phyloP scores from a whole-genome alignment of 2,113 vertebrate species.

The Ciconia maguari region DNA sequence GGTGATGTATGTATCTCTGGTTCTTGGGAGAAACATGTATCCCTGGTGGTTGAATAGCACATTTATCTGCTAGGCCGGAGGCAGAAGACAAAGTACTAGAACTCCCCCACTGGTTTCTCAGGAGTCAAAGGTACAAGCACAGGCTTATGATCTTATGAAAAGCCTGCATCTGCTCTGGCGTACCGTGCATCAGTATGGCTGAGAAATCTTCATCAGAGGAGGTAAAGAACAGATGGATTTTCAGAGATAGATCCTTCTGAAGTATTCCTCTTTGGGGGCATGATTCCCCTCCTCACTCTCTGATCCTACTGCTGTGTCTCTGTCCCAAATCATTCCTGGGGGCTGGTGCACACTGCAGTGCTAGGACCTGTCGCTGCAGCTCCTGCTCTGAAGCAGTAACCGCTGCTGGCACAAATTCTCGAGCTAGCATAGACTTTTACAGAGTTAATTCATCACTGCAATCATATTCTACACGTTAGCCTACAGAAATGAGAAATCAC shows the following conservation, averaged over 20 bases:
- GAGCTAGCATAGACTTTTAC: background rate
- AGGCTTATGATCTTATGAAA: background rate
- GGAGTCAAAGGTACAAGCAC: background rate
- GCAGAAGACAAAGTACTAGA: background rate
- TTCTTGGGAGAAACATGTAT: background rate
- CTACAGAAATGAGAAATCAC: background rate
- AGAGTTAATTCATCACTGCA: background rate
- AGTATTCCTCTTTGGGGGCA: background rate
- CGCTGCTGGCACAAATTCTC: background rate
- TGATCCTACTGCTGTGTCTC: background rate
- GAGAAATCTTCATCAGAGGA: background rate
- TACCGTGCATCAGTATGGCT: background rate
- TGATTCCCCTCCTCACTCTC: background rate
- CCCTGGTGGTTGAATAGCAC: background rate
- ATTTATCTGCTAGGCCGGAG: background rate
- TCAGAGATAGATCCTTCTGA: background rate
- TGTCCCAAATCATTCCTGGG: background rate
- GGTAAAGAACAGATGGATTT: background rate
- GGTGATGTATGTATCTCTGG: background rate
- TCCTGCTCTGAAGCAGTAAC: background rate
- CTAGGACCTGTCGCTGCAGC: background rate
- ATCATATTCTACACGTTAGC: background rate
- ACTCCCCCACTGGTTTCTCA: background rate
- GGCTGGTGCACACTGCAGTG: background rate
- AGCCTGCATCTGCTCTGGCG: background rate